Evolutionary conservation across 2,113 vertebrate genomes (phyloP).

Genomic region (Odontesthes bonariensis): DNA sequence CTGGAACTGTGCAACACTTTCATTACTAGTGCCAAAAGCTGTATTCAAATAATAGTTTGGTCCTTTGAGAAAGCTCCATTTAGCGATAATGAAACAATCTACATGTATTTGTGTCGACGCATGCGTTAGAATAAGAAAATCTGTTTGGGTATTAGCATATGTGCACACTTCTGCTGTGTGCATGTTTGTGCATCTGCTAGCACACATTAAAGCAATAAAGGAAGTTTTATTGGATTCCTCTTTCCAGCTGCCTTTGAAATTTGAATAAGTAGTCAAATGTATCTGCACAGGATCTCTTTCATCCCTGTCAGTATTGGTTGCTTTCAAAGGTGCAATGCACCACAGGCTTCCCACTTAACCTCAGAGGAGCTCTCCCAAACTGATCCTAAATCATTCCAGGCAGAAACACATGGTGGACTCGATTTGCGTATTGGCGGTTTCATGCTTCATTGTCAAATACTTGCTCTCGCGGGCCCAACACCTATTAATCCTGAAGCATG

Average conservation of each 20-base stretch:
- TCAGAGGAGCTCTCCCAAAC: constrained; percentile 66
- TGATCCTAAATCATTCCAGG: constrained; percentile 72
- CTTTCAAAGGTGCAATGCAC: constrained; percentile 71
- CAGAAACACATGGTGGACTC: constrained; percentile 68
- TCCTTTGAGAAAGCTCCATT: constrained; percentile 63
- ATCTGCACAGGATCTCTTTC: constrained; percentile 71
- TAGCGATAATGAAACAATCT: constrained; percentile 64
- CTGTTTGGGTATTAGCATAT: constrained; percentile 34
- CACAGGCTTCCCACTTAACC: constrained; percentile 76
- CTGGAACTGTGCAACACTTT: constrained; percentile 65
- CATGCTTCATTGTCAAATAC: constrained; percentile 79
- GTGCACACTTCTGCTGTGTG: constrained; percentile 12
- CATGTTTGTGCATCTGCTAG: constrained; percentile 64
- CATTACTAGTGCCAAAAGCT: constrained; percentile 58
- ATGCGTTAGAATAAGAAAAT: constrained; percentile 8
- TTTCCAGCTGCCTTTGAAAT: constrained; percentile 70
- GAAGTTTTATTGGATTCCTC: constrained; percentile 67
- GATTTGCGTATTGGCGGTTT: constrained; percentile 72
- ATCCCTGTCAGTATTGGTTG: constrained; percentile 72
- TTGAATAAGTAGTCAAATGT: constrained; percentile 75
- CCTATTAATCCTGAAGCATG: constrained; percentile 73
- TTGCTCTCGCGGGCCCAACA: constrained; percentile 50
- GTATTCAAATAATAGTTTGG: constrained; percentile 51
- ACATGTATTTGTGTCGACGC: constrained; percentile 24
- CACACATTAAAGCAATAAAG: constrained; percentile 68